Percentiles rank a stretch among this genome's conserved stretches.
Conservation (phyloP, 2,888 invertebrate genomes). For the Polylopha cassiicola region DNA sequence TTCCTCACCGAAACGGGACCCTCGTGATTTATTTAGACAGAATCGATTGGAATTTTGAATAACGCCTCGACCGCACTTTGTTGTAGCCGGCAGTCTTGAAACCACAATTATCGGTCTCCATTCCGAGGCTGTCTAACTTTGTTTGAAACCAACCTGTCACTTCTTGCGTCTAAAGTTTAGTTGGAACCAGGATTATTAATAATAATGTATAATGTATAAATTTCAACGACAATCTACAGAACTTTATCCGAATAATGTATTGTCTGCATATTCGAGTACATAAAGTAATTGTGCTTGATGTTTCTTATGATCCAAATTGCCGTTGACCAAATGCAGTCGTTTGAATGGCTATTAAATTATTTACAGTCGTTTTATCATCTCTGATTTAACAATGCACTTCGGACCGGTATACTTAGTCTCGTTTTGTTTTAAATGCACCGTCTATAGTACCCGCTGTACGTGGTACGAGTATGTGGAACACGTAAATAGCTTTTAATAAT, state of each 20-base stretch:
- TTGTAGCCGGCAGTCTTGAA: conserved; percentile 18
- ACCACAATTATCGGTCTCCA: conserved; percentile 10
- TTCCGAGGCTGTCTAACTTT: conserved; percentile 3
- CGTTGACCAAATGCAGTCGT: no score
- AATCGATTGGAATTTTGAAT: conserved; percentile 30
- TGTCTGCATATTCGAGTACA: no score
- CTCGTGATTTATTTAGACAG: conserved; percentile 31
- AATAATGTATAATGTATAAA: no score
- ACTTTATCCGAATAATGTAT: no score
- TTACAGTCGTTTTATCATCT: no score
- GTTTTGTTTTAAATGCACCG: background rate
- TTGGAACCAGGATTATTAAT: no score
- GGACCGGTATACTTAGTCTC: background rate
- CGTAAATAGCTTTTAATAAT: conserved; percentile 30
- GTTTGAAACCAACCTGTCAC: no score
- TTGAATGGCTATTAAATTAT: no score
- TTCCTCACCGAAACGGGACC: conserved; percentile 17
- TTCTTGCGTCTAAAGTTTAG: no score
- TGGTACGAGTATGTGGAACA: conserved; percentile 34
- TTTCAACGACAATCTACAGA: no score
- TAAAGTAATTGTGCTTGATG: no score
- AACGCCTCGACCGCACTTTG: conserved; percentile 31
- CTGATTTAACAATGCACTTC: conserved; percentile 1
- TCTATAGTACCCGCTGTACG: conserved; percentile 21
- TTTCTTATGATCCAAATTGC: no score